Percentiles rank a stretch among this genome's conserved stretches.
phyloP scores from a whole-genome alignment of 1,140 invertebrate species.

The Anadara kagoshimensis region DNA sequence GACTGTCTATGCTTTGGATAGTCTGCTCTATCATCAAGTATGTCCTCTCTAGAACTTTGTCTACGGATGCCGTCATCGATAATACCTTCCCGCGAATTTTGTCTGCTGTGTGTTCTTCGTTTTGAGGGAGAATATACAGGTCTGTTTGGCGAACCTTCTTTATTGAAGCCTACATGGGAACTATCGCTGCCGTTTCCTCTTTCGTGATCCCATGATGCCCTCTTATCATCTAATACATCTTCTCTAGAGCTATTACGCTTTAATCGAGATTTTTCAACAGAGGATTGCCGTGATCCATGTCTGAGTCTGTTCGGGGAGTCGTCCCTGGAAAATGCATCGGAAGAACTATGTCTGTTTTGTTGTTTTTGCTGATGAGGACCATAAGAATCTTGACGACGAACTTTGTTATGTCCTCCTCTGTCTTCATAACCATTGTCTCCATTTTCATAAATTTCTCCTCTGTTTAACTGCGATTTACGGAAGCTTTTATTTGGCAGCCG shows the following conservation, averaged over 20 bases:
- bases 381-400: constrained; percentile 5
- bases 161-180: constrained; percentile 60
- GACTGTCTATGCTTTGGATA: constrained; percentile 10
- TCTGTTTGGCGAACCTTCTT: constrained; percentile 67
- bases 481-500: constrained; percentile 81
- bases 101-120: constrained; percentile 51
- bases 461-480: constrained; percentile 84
- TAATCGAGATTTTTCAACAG: constrained; percentile 40
- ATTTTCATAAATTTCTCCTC: constrained; percentile 68
- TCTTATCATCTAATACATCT: constrained; percentile 60
- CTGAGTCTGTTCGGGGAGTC: constrained; percentile 57
- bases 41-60: constrained; percentile 35
- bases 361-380: constrained; percentile 1
- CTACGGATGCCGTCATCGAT: constrained; percentile 27
- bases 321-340: constrained; percentile 63
- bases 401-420: constrained; percentile 6
- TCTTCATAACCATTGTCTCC: constrained; percentile 40
- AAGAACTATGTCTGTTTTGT: constrained; percentile 53
- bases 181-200: constrained; percentile 54
- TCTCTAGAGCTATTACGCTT: constrained; percentile 62
- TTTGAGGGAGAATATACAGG: constrained; percentile 32
- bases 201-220: constrained; percentile 51
- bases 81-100: constrained; percentile 55
- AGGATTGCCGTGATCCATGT: constrained; percentile 26
- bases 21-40: constrained; percentile 37